Percentiles rank a stretch among this genome's conserved stretches.
Conservation (phyloP, 2,113 vertebrate species). For the Psittacara wagleri region DNA sequence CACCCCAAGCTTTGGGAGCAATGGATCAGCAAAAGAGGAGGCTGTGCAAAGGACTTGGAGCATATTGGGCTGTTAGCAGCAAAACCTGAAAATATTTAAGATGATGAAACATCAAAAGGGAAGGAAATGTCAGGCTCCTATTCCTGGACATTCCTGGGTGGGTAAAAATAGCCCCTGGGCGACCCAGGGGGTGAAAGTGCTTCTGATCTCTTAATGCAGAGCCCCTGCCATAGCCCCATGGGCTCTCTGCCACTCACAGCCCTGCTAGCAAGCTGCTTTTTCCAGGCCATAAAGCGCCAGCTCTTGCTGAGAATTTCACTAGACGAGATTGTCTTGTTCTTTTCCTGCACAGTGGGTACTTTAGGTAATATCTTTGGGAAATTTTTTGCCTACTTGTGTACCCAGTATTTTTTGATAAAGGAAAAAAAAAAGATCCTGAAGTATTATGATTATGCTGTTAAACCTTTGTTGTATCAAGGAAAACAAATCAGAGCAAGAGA, state of each 20-base stretch:
- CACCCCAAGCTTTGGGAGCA: neutral
- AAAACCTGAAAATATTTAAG: neutral
- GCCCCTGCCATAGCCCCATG: neutral
- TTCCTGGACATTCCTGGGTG: constrained; percentile 48
- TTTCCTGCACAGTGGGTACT: constrained; percentile 17
- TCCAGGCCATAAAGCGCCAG: neutral
- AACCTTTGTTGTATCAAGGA: neutral
- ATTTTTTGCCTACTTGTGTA: neutral
- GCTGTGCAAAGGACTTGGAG: neutral
- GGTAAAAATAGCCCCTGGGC: constrained; percentile 62
- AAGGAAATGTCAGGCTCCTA: constrained; percentile 38
- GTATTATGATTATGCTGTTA: constrained; percentile 37
- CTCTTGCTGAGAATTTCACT: constrained; percentile 53
- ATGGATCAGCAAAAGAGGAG: neutral
- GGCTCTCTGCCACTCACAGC: constrained; percentile 42
- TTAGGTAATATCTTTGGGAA: constrained; percentile 14
- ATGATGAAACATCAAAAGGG: constrained; percentile 23
- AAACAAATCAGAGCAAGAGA: neutral
- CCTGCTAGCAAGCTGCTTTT: constrained; percentile 1
- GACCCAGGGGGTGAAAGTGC: neutral
- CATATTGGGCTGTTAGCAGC: neutral
- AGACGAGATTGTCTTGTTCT: constrained; percentile 39
- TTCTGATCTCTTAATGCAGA: constrained; percentile 53
- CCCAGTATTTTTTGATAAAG: constrained; percentile 23
- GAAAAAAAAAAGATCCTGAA: neutral